A percentile compares a stretch with the other conserved stretches of the same genome.
Conservation (phyloP, 2,888 invertebrate species). For the Epinotia nisella region DNA sequence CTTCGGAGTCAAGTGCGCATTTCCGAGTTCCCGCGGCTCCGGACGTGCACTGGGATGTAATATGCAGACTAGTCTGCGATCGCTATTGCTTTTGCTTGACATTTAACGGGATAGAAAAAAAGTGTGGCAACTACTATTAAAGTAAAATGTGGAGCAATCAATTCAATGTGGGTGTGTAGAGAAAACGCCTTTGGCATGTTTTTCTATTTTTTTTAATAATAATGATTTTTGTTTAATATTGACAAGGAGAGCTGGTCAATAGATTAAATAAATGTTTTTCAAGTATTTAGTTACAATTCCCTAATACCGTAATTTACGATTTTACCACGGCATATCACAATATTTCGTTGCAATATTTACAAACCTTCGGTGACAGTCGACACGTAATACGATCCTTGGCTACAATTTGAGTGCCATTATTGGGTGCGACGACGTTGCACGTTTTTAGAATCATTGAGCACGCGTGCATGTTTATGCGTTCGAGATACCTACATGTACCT, state of each 20-base stretch:
- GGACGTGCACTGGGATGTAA: conserved; percentile 4
- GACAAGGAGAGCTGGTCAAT: too few relatives aligned
- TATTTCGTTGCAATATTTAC: neutral
- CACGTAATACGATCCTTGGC: conserved; percentile 13
- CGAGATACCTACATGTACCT: neutral
- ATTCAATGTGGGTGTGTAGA: neutral
- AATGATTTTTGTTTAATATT: too few relatives aligned
- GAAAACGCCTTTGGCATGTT: neutral
- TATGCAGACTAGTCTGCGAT: conserved; percentile 18
- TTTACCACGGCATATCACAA: neutral
- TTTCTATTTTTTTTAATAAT: too few relatives aligned
- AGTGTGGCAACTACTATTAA: neutral
- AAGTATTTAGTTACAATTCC: neutral
- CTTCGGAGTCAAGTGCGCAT: conserved; percentile 43
- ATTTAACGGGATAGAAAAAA: neutral
- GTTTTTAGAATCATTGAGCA: conserved; percentile 6
- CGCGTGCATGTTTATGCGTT: neutral
- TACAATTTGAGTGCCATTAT: conserved; percentile 30
- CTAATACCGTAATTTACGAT: too few relatives aligned
- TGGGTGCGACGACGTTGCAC: conserved; percentile 33
- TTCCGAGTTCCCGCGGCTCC: conserved; percentile 34
- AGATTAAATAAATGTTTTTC: too few relatives aligned
- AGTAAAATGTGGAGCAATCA: neutral
- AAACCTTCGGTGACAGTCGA: neutral
- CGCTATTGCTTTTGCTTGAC: conserved; percentile 30